Base-by-base conservation (phyloP, 1,140 invertebrate species). In the Muscidifurax raptorellus region DNA sequence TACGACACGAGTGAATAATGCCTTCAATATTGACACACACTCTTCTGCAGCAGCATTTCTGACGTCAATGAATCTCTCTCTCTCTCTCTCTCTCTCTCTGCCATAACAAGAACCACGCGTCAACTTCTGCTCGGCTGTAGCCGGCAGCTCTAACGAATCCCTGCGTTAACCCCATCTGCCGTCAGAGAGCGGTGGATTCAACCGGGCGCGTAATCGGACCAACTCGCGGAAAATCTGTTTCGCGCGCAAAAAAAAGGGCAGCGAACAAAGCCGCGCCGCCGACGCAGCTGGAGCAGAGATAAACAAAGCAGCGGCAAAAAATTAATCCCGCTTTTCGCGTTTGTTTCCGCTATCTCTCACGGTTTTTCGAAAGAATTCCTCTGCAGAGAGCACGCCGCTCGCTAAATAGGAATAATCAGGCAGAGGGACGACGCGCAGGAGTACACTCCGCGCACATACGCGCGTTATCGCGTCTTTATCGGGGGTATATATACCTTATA, bases 331-430 rank as follows among this genome's bases (percentile, higher is more conserved):
- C 27, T 81, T 13, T 40, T n/a, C 66, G 36, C 25, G 25, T 80
- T 69, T 80, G 36, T 80, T 69, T 25, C 32, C 67, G 15, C 13
- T 25, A 30, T 22, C 27, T 59, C 32, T 12, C 44, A 0, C 2
- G n/a, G 5, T 15, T 30, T 18, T 78, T 6, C 30, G 52, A 12
- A 67, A 44, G 67, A 67, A 22, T 40, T 40, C 4, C 25, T 7
- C 32, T 36, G 5, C 36, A 7, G 9, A 0, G 32, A 7, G 36
- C 9, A 10, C 36, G 0, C 36, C 7, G 6, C 77, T 27, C 28
- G 77, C 3, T 83, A 88, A 90, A 91, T 91, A 90, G 90, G 90
- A 91, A 91, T 91, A 91, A 92, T 92, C 91, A 91, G 91, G 88
- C 89, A 89, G 88, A 89, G 88, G 32, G 36, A 67, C 36, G 22